phyloP scores from a whole-genome alignment of 1,140 invertebrate species.

The Bombus soroeensis region DNA sequence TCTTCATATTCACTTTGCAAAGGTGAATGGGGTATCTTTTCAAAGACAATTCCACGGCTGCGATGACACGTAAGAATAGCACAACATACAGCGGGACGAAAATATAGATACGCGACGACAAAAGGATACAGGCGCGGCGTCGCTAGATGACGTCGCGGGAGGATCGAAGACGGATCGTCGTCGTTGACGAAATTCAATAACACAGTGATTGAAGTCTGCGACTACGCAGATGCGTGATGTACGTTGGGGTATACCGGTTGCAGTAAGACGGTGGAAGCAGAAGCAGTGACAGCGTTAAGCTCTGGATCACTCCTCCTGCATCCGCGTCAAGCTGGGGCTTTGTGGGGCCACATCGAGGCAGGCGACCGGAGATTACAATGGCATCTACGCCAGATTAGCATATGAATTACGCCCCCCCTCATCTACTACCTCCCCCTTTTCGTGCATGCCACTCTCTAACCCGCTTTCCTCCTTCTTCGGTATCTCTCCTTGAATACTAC shows the following conservation, averaged over 20 bases:
- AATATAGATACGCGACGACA: slow-evolving; percentile 1
- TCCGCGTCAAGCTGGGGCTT: slow-evolving; percentile 79
- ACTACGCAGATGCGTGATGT: slow-evolving; percentile 68
- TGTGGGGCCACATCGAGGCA: slow-evolving; percentile 76
- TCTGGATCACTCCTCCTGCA: slow-evolving; percentile 77
- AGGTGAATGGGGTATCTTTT: too few relatives aligned
- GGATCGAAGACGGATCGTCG: slow-evolving; percentile 39
- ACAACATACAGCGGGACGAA: neutral
- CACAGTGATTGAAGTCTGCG: slow-evolving; percentile 75
- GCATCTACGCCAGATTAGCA: slow-evolving; percentile 82
- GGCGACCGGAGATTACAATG: slow-evolving; percentile 83
- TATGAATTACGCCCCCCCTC: slow-evolving; percentile 79
- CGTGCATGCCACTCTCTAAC: slow-evolving; percentile 41
- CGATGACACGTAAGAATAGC: too few relatives aligned
- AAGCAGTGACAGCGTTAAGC: slow-evolving; percentile 45
- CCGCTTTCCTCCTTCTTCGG: slow-evolving; percentile 27
- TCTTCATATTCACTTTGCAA: neutral
- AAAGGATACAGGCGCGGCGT: neutral
- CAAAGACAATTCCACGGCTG: too few relatives aligned
- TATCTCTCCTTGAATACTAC: neutral
- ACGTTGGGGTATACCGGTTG: slow-evolving; percentile 57
- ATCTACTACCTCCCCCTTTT: slow-evolving; percentile 22
- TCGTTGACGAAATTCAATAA: slow-evolving; percentile 69
- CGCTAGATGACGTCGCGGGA: neutral
- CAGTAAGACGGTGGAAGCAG: slow-evolving; percentile 20